Evolutionary conservation across 2,888 invertebrate genomes (phyloP).

Genomic region (Diarsia dahlii): DNA sequence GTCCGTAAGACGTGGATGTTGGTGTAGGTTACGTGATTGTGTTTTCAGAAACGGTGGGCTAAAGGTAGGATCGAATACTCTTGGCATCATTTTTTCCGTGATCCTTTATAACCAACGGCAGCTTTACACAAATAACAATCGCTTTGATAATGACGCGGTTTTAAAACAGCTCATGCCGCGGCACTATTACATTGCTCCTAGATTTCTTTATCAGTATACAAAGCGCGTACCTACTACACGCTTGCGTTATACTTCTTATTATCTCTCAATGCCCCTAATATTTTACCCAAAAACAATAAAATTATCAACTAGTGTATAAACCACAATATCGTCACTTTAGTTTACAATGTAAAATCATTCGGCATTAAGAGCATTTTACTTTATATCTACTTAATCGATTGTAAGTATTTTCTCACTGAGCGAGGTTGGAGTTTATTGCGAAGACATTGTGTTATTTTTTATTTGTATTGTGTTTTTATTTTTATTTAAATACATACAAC

Average conservation of each 20-base stretch:
- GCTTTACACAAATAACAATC: not conserved
- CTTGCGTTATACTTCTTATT: slow-evolving; percentile 25
- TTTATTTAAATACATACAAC: slow-evolving; percentile 5
- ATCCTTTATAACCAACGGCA: too few species aligned
- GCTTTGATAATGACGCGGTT: not conserved
- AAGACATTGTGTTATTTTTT: slow-evolving; percentile 9
- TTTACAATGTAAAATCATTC: slow-evolving; percentile 32
- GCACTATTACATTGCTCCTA: slow-evolving; percentile 5
- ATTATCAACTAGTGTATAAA: slow-evolving; percentile 37
- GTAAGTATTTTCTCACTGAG: slow-evolving; percentile 17
- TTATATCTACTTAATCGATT: slow-evolving; percentile 18
- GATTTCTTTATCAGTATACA: slow-evolving; percentile 18
- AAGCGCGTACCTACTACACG: not conserved
- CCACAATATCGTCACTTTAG: slow-evolving; percentile 35
- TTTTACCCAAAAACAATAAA: slow-evolving; percentile 21
- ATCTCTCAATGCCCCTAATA: slow-evolving; percentile 27
- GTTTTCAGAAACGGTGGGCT: too few species aligned
- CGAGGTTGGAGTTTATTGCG: slow-evolving; percentile 1
- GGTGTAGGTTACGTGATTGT: too few species aligned
- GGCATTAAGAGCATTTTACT: slow-evolving; percentile 14
- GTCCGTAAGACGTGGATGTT: too few species aligned
- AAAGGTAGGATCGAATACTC: too few species aligned
- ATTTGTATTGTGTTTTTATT: not conserved
- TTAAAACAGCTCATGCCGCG: not conserved
- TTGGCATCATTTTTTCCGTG: too few species aligned